phyloP scores from a whole-genome alignment of 2,113 vertebrate genomes.

The Electrona antarctica region DNA sequence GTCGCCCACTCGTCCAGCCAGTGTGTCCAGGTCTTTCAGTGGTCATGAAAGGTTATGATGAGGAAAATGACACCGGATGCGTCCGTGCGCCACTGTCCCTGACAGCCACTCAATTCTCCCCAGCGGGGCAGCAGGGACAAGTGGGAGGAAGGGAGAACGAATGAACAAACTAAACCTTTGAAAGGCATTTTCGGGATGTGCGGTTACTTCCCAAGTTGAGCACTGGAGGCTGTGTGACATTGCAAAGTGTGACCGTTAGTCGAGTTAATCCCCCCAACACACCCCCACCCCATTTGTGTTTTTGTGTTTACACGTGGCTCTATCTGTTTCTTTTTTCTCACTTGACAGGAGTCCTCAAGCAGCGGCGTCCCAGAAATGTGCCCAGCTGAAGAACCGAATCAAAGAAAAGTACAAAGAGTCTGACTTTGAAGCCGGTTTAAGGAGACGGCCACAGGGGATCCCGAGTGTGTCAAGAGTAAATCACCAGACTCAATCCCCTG shows the following conservation, averaged over 20 bases:
- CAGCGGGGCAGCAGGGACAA: constrained; percentile 25
- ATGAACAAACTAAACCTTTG: constrained; percentile 2
- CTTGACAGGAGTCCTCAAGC: constrained; percentile 55
- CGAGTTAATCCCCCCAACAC: constrained; percentile 20
- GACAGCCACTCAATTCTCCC: constrained; percentile 23
- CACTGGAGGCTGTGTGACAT: constrained; percentile 32
- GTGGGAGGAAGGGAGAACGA: neutral
- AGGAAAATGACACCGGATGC: constrained; percentile 15
- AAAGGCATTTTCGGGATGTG: constrained; percentile 10
- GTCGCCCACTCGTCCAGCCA: constrained; percentile 35
- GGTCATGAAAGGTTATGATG: constrained; percentile 49
- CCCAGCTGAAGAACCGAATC: constrained; percentile 31
- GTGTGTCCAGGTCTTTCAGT: constrained; percentile 42
- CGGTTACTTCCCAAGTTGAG: constrained; percentile 4
- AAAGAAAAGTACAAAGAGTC: constrained; percentile 15
- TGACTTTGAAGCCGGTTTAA: constrained; percentile 32
- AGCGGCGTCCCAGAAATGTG: constrained; percentile 54
- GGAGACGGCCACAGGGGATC: constrained; percentile 8
- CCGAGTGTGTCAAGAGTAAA: constrained; percentile 49
- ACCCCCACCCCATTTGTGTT: neutral
- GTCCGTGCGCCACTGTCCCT: constrained; percentile 8
- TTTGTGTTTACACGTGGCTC: constrained; percentile 9
- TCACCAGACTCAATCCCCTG: constrained; percentile 49
- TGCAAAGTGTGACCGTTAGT: constrained; percentile 7
- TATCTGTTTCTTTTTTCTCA: constrained; percentile 37